Base-by-base conservation (phyloP, 2,113 vertebrate species). In the Gila orcuttii region DNA sequence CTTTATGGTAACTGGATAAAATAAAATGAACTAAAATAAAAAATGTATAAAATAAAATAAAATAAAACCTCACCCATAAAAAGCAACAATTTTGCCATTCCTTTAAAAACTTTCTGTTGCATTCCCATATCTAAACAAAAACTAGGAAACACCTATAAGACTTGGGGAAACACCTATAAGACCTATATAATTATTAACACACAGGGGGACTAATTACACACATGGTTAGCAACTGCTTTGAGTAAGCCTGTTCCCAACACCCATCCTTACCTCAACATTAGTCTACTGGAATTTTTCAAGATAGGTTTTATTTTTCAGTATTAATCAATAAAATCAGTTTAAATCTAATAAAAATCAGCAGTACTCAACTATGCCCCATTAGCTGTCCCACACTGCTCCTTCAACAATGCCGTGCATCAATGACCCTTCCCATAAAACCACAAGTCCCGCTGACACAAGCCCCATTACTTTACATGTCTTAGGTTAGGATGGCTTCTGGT, bases 131-230 rank as follows among this genome's bases (percentile, higher is more conserved):
- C 59, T 36, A 39, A 60, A 81, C 64, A 86, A 86, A 88, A 71
- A 19, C 68, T 42, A 50, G 57, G 60, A 77, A 88, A 85, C 79
- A 78, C 83, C 79, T 79, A 75, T 74, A 75, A 47, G 42, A 66
- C 50, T 66, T 59, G 69, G 82, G 82, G 57, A 68, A 83, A 45
- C 85, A 89, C 83, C 62, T 82, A 23, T 82, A 82, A 82, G 42
- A 82, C 79, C 62, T 68, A 33, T 33, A 68, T 81, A 89, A 86
- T 88, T 86, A 78, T 89, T 86, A 88, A 88, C 82, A 74, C 86
- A 81, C 39, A 73, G 60, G 89, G 87, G 50, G 68, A 79, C 59
- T 90, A 79, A 88, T 90, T 85, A 79, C 39, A 57, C 69, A 47
- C 69, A 68, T 42, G 60, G 17, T 82, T 78, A 84, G 60, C 59